Conservation (phyloP, 2,113 vertebrate genomes). For the Leptobrachium ailaonicum region DNA sequence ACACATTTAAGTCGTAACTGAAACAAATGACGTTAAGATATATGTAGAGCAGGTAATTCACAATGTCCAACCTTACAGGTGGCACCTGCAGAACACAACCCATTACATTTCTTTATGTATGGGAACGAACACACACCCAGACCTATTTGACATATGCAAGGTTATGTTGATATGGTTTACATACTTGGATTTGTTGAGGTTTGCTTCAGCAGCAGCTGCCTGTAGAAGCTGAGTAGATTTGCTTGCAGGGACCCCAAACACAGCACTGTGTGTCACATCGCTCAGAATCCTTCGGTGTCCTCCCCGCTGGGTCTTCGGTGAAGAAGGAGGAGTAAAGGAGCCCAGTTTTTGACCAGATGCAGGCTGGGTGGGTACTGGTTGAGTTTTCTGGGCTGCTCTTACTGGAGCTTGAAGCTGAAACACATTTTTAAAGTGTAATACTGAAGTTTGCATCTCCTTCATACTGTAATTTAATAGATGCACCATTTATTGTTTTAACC, state of each 20-base stretch:
- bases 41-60: too few relatives aligned
- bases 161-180: slow-evolving; percentile 34
- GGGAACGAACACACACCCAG: too few relatives aligned
- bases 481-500: too few relatives aligned
- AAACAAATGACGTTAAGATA: too few relatives aligned
- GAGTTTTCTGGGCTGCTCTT: slow-evolving; percentile 61
- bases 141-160: too few relatives aligned
- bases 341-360: slow-evolving; percentile 78
- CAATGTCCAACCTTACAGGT: too few relatives aligned
- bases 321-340: slow-evolving; percentile 93
- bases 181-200: slow-evolving; percentile 98
- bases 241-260: slow-evolving; percentile 95
- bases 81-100: too few relatives aligned
- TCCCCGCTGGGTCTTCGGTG: slow-evolving; percentile 87
- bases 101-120: too few relatives aligned
- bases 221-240: slow-evolving; percentile 95
- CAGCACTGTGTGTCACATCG: slow-evolving; percentile 93
- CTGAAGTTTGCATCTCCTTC: neutral
- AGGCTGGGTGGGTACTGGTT: slow-evolving; percentile 53
- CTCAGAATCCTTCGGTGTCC: slow-evolving; percentile 94
- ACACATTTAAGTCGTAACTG: too few relatives aligned
- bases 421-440: neutral
- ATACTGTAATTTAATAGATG: neutral
- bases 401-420: slow-evolving; percentile 61
- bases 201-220: slow-evolving; percentile 91